Evolutionary conservation across 2,888 invertebrate genomes (phyloP).

Genomic region (Rhagophthalmus giganteus): DNA sequence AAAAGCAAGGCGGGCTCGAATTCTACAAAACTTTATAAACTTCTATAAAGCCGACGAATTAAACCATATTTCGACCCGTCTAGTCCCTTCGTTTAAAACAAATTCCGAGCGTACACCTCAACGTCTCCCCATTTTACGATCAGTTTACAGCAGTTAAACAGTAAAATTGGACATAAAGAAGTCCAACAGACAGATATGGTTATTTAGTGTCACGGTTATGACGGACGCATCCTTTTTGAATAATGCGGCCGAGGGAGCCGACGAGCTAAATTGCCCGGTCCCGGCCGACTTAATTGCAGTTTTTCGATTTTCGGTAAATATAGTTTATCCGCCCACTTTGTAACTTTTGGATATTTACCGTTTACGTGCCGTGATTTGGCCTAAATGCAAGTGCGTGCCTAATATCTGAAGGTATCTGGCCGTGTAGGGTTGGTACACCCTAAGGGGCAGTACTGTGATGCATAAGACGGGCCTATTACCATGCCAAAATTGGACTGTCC

Average conservation of each 20-base stretch:
- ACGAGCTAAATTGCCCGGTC: slow-evolving; percentile 16
- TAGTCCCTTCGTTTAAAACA: slow-evolving; percentile 19
- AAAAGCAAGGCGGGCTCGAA: too few relatives aligned
- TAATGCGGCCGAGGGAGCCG: slow-evolving; percentile 4
- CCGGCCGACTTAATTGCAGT: slow-evolving; percentile 33
- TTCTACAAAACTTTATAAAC: too few relatives aligned
- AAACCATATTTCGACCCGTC: too few relatives aligned
- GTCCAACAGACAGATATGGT: slow-evolving; percentile 36
- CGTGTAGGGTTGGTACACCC: slow-evolving; percentile 2
- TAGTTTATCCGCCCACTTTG: slow-evolving; percentile 24
- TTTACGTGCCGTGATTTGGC: slow-evolving; percentile 26
- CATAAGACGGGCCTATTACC: slow-evolving; percentile 24
- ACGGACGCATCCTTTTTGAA: slow-evolving; percentile 33
- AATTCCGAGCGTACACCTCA: slow-evolving; percentile 13
- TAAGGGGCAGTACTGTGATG: slow-evolving; percentile 9
- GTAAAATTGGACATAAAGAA: slow-evolving; percentile 34
- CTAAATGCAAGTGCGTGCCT: slow-evolving; percentile 5
- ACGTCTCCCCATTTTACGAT: slow-evolving; percentile 29
- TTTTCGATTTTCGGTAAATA: slow-evolving; percentile 33
- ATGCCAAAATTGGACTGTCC: slow-evolving; percentile 25
- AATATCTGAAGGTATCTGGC: slow-evolving; percentile 2
- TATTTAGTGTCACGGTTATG: slow-evolving; percentile 39
- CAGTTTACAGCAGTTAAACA: slow-evolving; percentile 30
- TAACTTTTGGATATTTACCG: slow-evolving; percentile 9
- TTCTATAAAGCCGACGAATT: too few relatives aligned